Evolutionary conservation across 2,888 invertebrate genomes (phyloP), one percentile per base, ranked within the genome.

Genomic region (Cerceris ruficornis): DNA sequence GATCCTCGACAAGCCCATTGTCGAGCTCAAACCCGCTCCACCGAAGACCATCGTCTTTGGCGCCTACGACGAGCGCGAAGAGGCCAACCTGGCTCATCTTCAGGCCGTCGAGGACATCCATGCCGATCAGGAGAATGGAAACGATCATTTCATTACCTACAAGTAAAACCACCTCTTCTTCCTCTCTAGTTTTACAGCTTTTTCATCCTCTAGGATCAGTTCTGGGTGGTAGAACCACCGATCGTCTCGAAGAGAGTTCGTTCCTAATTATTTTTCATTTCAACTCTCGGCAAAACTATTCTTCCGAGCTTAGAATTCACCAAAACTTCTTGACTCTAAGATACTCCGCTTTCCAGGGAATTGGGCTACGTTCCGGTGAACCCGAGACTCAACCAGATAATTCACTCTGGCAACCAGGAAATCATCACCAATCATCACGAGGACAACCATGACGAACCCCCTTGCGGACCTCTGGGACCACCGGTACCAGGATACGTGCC

Each of bases 1-100:
- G 77, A 91, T 90, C n/a, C 86, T 94, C n/a, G 94, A 94, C 58
- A 93, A 92, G 42, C 93, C 93, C 57, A 91, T 94, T 8, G 93
- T 94, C 52, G 94, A 94, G 77, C 87, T 94, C 28, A 93, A 93
- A 78, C 82, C 87, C 8, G 68, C 81, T 6, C 52, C 74, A 70
- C 82, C 59, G 7, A 52, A 9, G 17, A 54, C 82, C 8, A 28
- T 67, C 4, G 67, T 60, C 7, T 14, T 84, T 6, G 77, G 75
- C 11, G 70, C 65, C 28, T 82, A 84, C 39, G 58, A 74, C 2
- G 81, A 87, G 6, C 62, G 60, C 8, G 80, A 85, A n/a, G 81
- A 85, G 39, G 86, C 86, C 4, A 81, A 86, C n/a, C 67, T 88
- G 5, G 86, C 87, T 0, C 85, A 85, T 15, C 86, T 86, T 17